phyloP scores from a whole-genome alignment of 2,797 vertebrate species.

The Urophycis tenuis region DNA sequence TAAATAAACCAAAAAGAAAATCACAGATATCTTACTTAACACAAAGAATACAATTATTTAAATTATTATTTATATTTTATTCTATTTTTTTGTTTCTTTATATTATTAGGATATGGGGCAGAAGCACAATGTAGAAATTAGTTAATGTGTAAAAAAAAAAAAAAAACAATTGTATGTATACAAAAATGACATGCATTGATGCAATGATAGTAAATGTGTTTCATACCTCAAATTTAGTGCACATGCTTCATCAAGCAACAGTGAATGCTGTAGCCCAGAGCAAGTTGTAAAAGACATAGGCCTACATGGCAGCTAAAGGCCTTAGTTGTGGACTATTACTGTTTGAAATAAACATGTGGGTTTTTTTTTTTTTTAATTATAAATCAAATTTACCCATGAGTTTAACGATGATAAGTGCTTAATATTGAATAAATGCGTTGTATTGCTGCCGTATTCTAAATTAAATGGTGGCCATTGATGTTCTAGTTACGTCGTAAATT shows the following conservation, averaged over 20 bases:
- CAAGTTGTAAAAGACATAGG: neutral
- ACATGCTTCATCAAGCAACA: neutral
- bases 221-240: constrained; percentile 10
- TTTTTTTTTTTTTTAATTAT: too few relatives aligned
- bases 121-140: constrained; percentile 12
- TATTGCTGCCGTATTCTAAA: neutral
- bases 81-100: neutral
- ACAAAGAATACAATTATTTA: neutral
- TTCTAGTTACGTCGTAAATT: neutral
- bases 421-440: neutral
- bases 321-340: neutral
- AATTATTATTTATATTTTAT: neutral
- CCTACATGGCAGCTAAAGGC: neutral
- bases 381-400: neutral
- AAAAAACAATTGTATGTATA: constrained; percentile 8
- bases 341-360: neutral
- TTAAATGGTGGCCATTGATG: neutral
- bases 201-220: constrained; percentile 11
- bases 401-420: neutral
- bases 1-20: neutral
- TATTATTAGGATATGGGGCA: constrained; percentile 12
- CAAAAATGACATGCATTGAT: constrained; percentile 10
- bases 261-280: neutral
- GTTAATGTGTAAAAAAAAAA: neutral
- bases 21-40: neutral